Conservation (phyloP, 2,888 invertebrate species). For the Hypena proboscidalis region DNA sequence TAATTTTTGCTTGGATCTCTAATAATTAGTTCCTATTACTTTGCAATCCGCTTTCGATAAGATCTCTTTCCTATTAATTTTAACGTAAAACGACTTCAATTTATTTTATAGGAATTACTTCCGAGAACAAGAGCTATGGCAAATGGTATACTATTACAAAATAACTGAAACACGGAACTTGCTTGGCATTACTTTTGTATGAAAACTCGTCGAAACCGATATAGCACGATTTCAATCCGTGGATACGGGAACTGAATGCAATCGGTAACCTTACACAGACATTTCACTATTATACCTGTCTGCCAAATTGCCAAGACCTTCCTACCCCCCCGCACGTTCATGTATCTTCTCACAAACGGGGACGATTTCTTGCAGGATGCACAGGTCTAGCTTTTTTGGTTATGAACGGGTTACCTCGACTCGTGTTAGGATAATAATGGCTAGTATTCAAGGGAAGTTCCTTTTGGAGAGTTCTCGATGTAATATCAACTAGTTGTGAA, state of each 20-base stretch:
- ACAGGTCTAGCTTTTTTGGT: slow-evolving; percentile 42
- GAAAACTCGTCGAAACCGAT: slow-evolving; percentile 53
- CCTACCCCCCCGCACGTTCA: slow-evolving; percentile 2
- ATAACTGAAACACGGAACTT: too few species aligned
- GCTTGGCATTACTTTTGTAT: slow-evolving; percentile 33
- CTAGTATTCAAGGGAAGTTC: slow-evolving; percentile 49
- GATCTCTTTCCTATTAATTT: too few species aligned
- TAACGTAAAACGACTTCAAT: too few species aligned
- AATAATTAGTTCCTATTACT: not conserved
- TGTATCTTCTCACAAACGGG: slow-evolving; percentile 1
- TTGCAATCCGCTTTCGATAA: not conserved
- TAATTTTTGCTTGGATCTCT: too few species aligned
- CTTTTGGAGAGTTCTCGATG: slow-evolving; percentile 43
- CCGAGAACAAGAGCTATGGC: too few species aligned
- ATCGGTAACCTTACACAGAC: slow-evolving; percentile 46
- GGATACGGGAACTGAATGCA: slow-evolving; percentile 56
- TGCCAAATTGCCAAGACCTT: slow-evolving; percentile 24
- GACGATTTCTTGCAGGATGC: slow-evolving; percentile 15
- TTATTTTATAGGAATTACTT: too few species aligned
- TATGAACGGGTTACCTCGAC: slow-evolving; percentile 45
- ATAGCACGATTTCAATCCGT: slow-evolving; percentile 56
- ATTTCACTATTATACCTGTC: slow-evolving; percentile 35
- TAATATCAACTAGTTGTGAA: slow-evolving; percentile 50
- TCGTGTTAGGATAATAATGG: slow-evolving; percentile 60
- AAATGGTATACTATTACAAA: too few species aligned